phyloP scores from a whole-genome alignment of 53 echinoderm and acorn worm genomes.

The Patiria pectinifera region DNA sequence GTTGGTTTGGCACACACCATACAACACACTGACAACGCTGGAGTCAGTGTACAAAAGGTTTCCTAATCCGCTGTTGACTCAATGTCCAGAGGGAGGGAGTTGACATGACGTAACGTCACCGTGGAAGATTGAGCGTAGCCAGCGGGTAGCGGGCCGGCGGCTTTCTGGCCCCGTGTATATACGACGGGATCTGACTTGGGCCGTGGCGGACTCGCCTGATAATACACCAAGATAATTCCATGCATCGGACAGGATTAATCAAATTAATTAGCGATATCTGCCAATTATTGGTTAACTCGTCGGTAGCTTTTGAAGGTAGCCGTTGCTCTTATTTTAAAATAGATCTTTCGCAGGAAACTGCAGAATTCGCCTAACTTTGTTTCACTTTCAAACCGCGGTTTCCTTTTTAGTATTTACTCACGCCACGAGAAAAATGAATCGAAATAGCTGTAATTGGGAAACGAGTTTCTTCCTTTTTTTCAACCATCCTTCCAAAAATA shows the following conservation, averaged over 20 bases:
- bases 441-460: background rate
- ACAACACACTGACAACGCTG: background rate
- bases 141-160: constrained; percentile 46
- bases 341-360: background rate
- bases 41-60: constrained; percentile 24
- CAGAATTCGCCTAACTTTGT: too few species aligned
- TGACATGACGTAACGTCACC: background rate
- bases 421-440: too few species aligned
- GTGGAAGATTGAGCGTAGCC: constrained; percentile 21
- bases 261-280: constrained; percentile 59
- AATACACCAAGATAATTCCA: constrained; percentile 60
- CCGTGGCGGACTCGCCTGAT: background rate
- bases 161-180: background rate
- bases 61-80: constrained; percentile 39
- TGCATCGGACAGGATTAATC: constrained; percentile 60
- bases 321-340: background rate
- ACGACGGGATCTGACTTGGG: background rate
- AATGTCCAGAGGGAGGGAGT: constrained; percentile 42
- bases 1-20: background rate
- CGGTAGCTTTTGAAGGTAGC: constrained; percentile 24
- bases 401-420: too few species aligned
- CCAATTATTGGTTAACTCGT: constrained; percentile 33
- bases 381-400: too few species aligned
- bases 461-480: background rate
- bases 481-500: background rate